A percentile compares a stretch with the other conserved stretches of the same genome.
These are phyloP conservation scores for Gibbula magus DNA, from an alignment of 2,888 invertebrate genomes.

Conservation along the genomic window DNA sequence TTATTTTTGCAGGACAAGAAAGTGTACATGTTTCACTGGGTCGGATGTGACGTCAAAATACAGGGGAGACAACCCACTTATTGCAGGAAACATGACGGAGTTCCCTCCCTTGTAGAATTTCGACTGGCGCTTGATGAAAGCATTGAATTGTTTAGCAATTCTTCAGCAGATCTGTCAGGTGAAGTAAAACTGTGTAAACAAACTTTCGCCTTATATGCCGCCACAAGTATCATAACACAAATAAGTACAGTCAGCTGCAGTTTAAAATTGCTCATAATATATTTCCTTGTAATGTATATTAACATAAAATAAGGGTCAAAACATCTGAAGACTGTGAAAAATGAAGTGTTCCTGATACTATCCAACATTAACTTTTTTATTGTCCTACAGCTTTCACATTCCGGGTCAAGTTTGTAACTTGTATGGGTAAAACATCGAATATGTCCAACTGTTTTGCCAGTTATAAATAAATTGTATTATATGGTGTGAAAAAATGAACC, in stretches of 20 bases:
- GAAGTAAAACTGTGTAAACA: not conserved
- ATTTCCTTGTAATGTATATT: too few relatives aligned
- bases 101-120: constrained; percentile 29
- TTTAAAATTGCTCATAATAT: too few relatives aligned
- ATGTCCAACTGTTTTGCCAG: too few relatives aligned
- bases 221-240: not conserved
- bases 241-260: too few relatives aligned
- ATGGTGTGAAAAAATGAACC: too few relatives aligned
- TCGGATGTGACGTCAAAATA: constrained; percentile 45
- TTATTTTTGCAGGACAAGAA: constrained; percentile 38
- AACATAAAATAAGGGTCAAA: too few relatives aligned
- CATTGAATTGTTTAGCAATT: constrained; percentile 21
- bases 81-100: constrained; percentile 25
- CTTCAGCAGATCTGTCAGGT: constrained; percentile 37
- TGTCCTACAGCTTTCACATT: too few relatives aligned
- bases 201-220: not conserved
- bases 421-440: too few relatives aligned
- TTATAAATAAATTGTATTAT: too few relatives aligned
- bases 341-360: too few relatives aligned
- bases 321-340: too few relatives aligned
- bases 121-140: constrained; percentile 24
- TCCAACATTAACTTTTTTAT: too few relatives aligned
- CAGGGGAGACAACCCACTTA: constrained; percentile 38
- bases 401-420: not conserved
- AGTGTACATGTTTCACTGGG: constrained; percentile 46